Conservation (phyloP, 2,888 invertebrate genomes). For the Mechanitis messenoides region DNA sequence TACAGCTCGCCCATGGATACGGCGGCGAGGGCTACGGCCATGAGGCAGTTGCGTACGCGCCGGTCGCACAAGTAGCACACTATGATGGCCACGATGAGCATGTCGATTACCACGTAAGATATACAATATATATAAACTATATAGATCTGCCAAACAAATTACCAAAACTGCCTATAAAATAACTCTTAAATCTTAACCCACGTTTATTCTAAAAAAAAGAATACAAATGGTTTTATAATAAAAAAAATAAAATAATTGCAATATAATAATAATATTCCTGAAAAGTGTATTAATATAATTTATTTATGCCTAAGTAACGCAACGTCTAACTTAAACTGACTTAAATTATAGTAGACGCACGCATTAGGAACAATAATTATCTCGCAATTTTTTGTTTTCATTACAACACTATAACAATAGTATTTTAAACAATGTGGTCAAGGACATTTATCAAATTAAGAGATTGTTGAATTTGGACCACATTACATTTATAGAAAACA, state of each 20-base stretch:
- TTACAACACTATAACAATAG: conserved; percentile 9
- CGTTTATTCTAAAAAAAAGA: no score
- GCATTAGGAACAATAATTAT: conserved; percentile 8
- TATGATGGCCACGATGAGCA: conserved; percentile 65
- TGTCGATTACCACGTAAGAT: conserved; percentile 68
- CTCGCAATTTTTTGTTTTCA: conserved; percentile 2
- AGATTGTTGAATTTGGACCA: conserved; percentile 6
- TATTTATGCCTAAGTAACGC: background rate
- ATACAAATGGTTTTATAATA: no score
- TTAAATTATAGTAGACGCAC: conserved; percentile 1
- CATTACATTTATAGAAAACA: conserved; percentile 3
- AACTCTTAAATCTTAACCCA: no score
- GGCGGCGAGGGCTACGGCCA: conserved; percentile 61
- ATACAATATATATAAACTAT: background rate
- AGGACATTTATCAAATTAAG: conserved; percentile 8
- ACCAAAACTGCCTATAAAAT: no score
- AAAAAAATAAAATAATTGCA: no score
- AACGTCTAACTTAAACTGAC: background rate
- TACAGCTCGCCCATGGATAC: conserved; percentile 55
- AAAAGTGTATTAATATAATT: no score
- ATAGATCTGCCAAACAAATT: no score
- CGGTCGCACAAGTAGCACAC: conserved; percentile 46
- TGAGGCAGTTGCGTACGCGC: conserved; percentile 59
- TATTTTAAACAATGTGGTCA: conserved; percentile 6
- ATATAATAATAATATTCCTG: background rate